Conservation (phyloP, 2,888 invertebrate species). For the Diarsia brunnea region DNA sequence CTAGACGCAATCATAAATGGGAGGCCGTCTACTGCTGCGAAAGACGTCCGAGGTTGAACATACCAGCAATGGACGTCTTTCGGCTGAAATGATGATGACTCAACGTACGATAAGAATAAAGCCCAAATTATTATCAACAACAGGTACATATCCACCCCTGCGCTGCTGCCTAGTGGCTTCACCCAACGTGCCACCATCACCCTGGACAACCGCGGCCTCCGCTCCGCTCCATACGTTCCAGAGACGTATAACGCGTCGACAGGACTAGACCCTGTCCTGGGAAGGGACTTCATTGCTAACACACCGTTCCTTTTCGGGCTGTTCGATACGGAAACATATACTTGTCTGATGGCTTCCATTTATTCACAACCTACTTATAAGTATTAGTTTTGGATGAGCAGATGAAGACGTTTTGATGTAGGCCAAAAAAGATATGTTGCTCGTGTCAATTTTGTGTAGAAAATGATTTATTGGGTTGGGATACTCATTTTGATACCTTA, state of each 20-base stretch:
- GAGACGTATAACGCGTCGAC: slow-evolving; percentile 43
- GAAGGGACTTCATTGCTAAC: slow-evolving; percentile 53
- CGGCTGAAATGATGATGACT: too few species aligned
- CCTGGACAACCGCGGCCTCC: slow-evolving; percentile 52
- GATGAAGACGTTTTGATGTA: background rate
- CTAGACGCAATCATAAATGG: background rate
- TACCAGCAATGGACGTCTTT: too few species aligned
- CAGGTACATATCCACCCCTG: slow-evolving; percentile 63
- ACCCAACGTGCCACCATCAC: slow-evolving; percentile 61
- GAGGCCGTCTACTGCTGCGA: too few species aligned
- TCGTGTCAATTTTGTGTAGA: background rate
- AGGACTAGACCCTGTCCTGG: slow-evolving; percentile 50
- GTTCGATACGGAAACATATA: slow-evolving; percentile 48
- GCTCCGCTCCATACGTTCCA: slow-evolving; percentile 30
- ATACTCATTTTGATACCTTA: background rate
- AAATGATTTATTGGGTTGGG: background rate
- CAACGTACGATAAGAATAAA: slow-evolving; percentile 2
- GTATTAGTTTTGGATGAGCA: slow-evolving; percentile 2
- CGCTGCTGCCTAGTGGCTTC: slow-evolving; percentile 61
- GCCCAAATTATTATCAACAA: slow-evolving; percentile 8
- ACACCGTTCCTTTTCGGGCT: slow-evolving; percentile 56
- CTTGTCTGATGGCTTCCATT: slow-evolving; percentile 13
- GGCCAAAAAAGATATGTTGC: background rate
- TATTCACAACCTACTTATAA: slow-evolving; percentile 44
- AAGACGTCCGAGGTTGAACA: too few species aligned